Conservation (phyloP, 2,888 invertebrate species). For the Actias luna region DNA sequence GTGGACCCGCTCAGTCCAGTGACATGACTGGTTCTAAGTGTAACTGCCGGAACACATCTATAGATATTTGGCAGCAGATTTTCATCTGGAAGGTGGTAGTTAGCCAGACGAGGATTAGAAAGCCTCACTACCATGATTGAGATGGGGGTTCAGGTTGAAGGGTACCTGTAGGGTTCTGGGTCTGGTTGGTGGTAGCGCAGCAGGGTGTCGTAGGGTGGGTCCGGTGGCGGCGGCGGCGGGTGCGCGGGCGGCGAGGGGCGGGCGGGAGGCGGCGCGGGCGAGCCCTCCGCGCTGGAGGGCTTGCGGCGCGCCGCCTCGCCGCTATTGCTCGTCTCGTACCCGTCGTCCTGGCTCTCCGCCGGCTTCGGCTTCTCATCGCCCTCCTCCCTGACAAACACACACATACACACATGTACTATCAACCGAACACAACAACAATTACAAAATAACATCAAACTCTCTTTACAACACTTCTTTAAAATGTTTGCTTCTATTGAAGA, state of each 20-base stretch:
- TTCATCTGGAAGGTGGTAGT: too few relatives aligned
- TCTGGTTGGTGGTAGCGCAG: slow-evolving; percentile 57
- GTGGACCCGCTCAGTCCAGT: too few relatives aligned
- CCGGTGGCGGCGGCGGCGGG: slow-evolving; percentile 53
- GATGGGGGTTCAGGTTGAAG: not conserved
- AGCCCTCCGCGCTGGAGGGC: slow-evolving; percentile 60
- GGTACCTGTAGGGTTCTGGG: slow-evolving; percentile 39
- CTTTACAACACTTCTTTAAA: too few relatives aligned
- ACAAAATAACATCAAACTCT: too few relatives aligned
- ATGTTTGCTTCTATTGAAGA: too few relatives aligned
- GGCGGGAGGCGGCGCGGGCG: slow-evolving; percentile 56
- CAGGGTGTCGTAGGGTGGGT: slow-evolving; percentile 50
- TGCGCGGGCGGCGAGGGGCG: slow-evolving; percentile 52
- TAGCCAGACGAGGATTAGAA: too few relatives aligned
- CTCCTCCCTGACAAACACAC: slow-evolving; percentile 61
- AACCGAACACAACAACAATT: not conserved
- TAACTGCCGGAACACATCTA: too few relatives aligned
- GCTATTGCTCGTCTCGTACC: slow-evolving; percentile 92
- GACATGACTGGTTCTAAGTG: too few relatives aligned
- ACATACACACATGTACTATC: not conserved
- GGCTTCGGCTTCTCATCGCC: slow-evolving; percentile 77
- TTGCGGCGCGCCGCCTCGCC: slow-evolving; percentile 78
- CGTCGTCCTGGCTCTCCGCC: slow-evolving; percentile 92
- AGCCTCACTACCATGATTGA: too few relatives aligned
- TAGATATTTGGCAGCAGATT: too few relatives aligned